Evolutionary conservation across 2,888 invertebrate species (phyloP).

Genomic region (Deilephila porcellus): DNA sequence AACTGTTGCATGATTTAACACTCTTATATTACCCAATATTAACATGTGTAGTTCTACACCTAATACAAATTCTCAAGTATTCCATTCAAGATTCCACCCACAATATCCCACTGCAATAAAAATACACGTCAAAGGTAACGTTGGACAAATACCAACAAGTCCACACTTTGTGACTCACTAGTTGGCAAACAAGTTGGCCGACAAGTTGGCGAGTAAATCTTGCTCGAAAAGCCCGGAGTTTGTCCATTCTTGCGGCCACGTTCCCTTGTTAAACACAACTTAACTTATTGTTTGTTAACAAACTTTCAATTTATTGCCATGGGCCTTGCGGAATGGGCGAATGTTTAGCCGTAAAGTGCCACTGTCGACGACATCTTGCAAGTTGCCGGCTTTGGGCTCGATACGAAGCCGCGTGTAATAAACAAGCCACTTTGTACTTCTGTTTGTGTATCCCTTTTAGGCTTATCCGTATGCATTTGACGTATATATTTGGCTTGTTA

Average conservation of each 20-base stretch:
- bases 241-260: slow-evolving; percentile 27
- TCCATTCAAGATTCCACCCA: not conserved
- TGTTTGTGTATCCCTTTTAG: not conserved
- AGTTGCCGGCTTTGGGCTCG: slow-evolving; percentile 8
- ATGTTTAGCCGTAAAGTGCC: slow-evolving; percentile 24
- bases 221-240: slow-evolving; percentile 25
- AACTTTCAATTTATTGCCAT: slow-evolving; percentile 32
- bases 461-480: too few species aligned
- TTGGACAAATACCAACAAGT: not conserved
- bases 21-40: too few species aligned
- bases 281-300: slow-evolving; percentile 29
- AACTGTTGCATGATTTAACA: too few species aligned
- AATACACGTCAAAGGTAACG: not conserved
- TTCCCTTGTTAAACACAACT: slow-evolving; percentile 29
- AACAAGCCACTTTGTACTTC: slow-evolving; percentile 2
- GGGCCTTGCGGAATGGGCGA: slow-evolving; percentile 8
- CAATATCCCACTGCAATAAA: not conserved
- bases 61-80: not conserved
- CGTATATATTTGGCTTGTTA: too few species aligned
- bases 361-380: slow-evolving; percentile 17
- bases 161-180: not conserved
- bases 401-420: slow-evolving; percentile 3
- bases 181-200: slow-evolving; percentile 5
- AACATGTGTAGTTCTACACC: too few species aligned
- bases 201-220: slow-evolving; percentile 30